Evolutionary conservation across 2,888 invertebrate species (phyloP).

Genomic region (Phrixothrix hirtus): DNA sequence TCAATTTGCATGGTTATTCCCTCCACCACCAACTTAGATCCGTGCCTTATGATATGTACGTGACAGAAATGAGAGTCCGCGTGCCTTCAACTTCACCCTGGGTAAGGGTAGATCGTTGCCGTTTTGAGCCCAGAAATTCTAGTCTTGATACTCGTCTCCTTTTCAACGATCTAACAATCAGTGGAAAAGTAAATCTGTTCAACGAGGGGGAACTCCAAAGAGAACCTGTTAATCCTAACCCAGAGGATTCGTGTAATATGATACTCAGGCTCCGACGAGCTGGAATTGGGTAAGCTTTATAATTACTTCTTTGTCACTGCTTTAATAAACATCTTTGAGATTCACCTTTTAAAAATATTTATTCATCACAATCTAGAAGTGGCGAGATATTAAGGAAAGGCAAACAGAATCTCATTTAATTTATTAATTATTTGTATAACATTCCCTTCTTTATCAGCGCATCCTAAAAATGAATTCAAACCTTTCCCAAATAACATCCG

Average conservation of each 20-base stretch:
- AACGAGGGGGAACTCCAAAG: constrained; percentile 56
- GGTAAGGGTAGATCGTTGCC: constrained; percentile 74
- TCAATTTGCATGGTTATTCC: constrained; percentile 67
- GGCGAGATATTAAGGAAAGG: no score
- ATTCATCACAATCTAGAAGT: neutral
- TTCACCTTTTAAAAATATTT: neutral
- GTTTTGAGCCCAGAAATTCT: constrained; percentile 73
- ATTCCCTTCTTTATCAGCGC: no score
- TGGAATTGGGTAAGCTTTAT: constrained; percentile 65
- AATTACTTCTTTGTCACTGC: constrained; percentile 35
- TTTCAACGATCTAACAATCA: constrained; percentile 79
- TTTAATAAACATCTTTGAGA: constrained; percentile 4
- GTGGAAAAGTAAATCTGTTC: constrained; percentile 71
- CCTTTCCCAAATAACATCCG: no score
- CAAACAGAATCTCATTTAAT: no score
- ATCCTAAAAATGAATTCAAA: no score
- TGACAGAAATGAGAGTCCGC: constrained; percentile 70
- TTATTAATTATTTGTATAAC: no score
- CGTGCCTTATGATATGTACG: constrained; percentile 70
- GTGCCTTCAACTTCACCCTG: constrained; percentile 68
- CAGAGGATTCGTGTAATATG: constrained; percentile 70
- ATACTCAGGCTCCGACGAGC: constrained; percentile 75
- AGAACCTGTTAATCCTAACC: constrained; percentile 49
- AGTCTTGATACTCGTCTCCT: constrained; percentile 76
- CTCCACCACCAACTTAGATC: constrained; percentile 66